Evolutionary conservation across 2,113 vertebrate species (phyloP).

Genomic region (Apteryx owenii): DNA sequence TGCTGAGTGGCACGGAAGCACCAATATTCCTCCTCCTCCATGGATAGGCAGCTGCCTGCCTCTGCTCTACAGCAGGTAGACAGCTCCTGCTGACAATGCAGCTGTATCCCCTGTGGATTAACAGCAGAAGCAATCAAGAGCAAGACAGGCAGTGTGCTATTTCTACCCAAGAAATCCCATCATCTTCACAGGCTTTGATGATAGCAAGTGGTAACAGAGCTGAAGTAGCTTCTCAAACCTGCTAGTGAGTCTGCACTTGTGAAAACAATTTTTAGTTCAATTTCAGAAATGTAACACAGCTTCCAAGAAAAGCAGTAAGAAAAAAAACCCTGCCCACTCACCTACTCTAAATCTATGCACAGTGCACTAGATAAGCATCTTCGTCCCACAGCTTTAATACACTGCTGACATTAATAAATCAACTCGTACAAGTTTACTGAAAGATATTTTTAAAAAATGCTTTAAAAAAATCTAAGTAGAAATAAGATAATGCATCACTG

Average conservation of each 20-base stretch:
- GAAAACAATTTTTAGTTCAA: neutral
- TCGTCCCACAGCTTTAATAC: neutral
- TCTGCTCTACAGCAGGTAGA: neutral
- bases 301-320: neutral
- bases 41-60: neutral
- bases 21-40: rapidly evolving
- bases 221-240: neutral
- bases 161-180: neutral
- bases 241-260: neutral
- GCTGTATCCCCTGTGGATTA: neutral
- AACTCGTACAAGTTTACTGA: neutral
- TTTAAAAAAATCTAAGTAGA: neutral
- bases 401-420: neutral
- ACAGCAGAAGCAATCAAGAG: neutral
- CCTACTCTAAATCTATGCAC: neutral
- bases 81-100: neutral
- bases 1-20: neutral
- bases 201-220: neutral
- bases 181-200: neutral
- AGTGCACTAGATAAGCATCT: neutral
- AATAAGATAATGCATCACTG: neutral
- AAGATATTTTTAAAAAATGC: neutral
- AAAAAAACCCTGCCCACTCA: neutral
- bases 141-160: neutral
- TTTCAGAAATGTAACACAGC: neutral